Evolutionary conservation across 2,888 invertebrate species (phyloP).

Genomic region (Hypercompe scribonia): DNA sequence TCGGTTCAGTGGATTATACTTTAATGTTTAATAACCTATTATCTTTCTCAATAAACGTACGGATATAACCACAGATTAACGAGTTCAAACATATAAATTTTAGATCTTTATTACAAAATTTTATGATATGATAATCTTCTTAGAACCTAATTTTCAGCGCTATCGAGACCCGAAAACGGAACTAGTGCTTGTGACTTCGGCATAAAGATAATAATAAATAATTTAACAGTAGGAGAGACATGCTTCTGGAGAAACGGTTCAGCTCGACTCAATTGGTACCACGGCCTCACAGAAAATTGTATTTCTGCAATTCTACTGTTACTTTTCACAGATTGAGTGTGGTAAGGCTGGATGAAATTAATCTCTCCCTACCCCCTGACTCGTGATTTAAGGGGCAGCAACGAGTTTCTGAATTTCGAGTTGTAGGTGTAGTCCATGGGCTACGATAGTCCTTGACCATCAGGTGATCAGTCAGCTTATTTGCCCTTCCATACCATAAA

Average conservation of each 20-base stretch:
- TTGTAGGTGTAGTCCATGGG: too few species aligned
- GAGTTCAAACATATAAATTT: not conserved
- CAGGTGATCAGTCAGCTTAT: too few species aligned
- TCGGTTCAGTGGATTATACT: not conserved
- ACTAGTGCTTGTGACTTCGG: not conserved
- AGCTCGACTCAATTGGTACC: not conserved
- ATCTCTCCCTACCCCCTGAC: too few species aligned
- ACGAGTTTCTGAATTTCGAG: too few species aligned
- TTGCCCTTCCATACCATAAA: too few species aligned
- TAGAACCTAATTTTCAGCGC: not conserved
- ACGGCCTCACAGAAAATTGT: too few species aligned
- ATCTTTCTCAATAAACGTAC: not conserved
- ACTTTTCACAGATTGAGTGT: too few species aligned
- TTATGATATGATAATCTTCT: not conserved
- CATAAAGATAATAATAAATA: not conserved
- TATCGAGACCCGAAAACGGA: not conserved
- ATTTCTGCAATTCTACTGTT: too few species aligned
- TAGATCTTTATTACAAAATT: not conserved
- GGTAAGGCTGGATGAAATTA: too few species aligned
- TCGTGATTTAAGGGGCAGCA: too few species aligned
- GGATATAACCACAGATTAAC: not conserved
- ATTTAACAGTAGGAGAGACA: not conserved
- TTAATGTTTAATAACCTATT: not conserved
- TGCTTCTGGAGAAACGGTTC: too few species aligned
- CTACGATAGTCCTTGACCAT: too few species aligned